Base-by-base conservation (phyloP, 2,888 invertebrate species). In the Epiblema foenella region DNA sequence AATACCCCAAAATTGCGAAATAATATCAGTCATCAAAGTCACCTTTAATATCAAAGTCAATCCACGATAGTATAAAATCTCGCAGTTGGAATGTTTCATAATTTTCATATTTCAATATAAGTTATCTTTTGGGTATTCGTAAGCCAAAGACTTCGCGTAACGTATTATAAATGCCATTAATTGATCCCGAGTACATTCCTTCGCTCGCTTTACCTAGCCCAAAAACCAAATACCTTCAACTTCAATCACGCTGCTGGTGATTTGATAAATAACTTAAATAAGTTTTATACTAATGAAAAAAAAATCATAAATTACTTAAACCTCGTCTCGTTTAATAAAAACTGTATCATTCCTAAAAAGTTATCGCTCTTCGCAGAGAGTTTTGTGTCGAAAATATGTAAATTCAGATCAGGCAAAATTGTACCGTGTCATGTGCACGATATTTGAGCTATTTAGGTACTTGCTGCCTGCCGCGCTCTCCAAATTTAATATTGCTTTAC, bases 401-500 rank as follows among this genome's bases (percentile, higher is more conserved):
- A 56, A 12, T 24, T 15, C 2, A n/a, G n/a, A 46, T n/a, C n/a
- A 46, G n/a, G 24, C 24, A 11, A 24, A 15, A 54, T 52, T 20
- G 18, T 52, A 11, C 11, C 29, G 5, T 11, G 5, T 12, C 12
- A 20, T 7, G 42, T 46, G 17, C 18, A 33, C 17, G 15, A n/a
- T 24, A 42, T 42, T 56, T 51, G 62, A 62, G 49, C 33, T 33
- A 17, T 29, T 62, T 62, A 24, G 24, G 4, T 24, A 62, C 29
- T 17, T 17, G 24, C 29, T 12, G 18, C 29, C 17, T 62, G 29
- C 33, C 62, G 33, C 49, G 9, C 29, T 49, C 33, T 51, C 33
- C 24, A 62, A 17, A 33, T 51, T 18, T 29, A 12, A 62, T 62
- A 17, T 62, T 62, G 29, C 60, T 59, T 46, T 11, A 33, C 33